phyloP scores from a whole-genome alignment of 2,888 invertebrate species.

The Hololepta plana region DNA sequence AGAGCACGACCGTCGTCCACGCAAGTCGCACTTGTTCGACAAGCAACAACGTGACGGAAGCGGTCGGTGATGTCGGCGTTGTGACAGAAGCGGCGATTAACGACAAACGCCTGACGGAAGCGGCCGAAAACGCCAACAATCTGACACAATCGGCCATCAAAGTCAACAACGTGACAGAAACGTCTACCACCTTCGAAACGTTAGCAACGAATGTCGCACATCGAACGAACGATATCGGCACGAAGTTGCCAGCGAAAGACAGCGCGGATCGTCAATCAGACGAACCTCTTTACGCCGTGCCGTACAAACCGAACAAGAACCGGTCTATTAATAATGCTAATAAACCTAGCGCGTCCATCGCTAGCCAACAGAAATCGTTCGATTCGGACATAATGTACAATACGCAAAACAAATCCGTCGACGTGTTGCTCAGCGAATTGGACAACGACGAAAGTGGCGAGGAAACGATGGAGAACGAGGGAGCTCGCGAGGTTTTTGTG shows the following conservation, averaged over 20 bases:
- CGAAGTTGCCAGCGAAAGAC: slow-evolving; percentile 19
- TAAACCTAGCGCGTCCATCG: neutral
- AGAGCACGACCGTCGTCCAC: no score
- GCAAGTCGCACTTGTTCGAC: no score
- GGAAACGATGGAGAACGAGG: no score
- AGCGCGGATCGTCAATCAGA: slow-evolving; percentile 10
- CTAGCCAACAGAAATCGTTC: slow-evolving; percentile 18
- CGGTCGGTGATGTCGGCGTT: no score
- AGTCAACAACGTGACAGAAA: no score
- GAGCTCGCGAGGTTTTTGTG: slow-evolving; percentile 5
- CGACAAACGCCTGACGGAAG: no score
- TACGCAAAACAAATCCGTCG: slow-evolving; percentile 11
- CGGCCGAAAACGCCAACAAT: no score
- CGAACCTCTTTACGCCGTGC: slow-evolving; percentile 20
- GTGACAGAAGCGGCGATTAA: no score
- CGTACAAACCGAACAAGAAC: slow-evolving; percentile 23
- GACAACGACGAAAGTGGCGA: slow-evolving; percentile 22
- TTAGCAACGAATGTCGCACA: no score
- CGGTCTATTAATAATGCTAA: slow-evolving; percentile 8
- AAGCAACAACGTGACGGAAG: no score
- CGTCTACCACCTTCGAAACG: no score
- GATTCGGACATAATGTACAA: slow-evolving; percentile 26
- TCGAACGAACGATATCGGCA: slow-evolving; percentile 21
- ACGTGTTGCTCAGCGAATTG: slow-evolving; percentile 21
- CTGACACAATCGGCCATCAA: no score